These are phyloP conservation scores for Macrosoma leucophasiata DNA, from an alignment of 2,888 invertebrate species.

Conservation along the genomic window DNA sequence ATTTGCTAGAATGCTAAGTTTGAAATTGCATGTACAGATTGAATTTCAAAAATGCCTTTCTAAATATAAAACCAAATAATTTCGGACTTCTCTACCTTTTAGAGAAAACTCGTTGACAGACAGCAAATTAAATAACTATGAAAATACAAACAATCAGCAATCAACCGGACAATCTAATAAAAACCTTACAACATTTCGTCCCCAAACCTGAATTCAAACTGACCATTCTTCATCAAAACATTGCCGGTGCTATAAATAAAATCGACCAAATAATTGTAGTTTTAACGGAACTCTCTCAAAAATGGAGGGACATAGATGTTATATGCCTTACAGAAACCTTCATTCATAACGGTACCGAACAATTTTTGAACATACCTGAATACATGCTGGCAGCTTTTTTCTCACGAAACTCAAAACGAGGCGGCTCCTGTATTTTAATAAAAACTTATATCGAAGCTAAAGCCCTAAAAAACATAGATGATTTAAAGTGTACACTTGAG, in stretches of 20 bases:
- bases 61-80: slow-evolving; percentile 1
- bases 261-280: neutral
- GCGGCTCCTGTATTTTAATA: neutral
- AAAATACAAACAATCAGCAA: too few species aligned
- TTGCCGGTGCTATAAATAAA: slow-evolving; percentile 1
- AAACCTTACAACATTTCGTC: too few species aligned
- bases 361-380: neutral
- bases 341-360: neutral
- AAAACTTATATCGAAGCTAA: neutral
- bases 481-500: slow-evolving; percentile 1
- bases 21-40: slow-evolving; percentile 1
- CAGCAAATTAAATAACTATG: too few species aligned
- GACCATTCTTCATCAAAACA: slow-evolving; percentile 1
- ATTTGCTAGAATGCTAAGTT: slow-evolving; percentile 1
- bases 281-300: neutral
- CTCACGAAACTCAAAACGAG: neutral
- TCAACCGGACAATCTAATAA: too few species aligned
- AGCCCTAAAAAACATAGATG: neutral
- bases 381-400: slow-evolving; percentile 1
- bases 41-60: neutral
- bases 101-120: slow-evolving; percentile 1
- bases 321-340: slow-evolving; percentile 1
- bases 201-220: neutral
- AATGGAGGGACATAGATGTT: slow-evolving; percentile 3
- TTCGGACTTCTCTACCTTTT: neutral